These are phyloP conservation scores for Catharus ustulatus DNA, from an alignment of 2,797 vertebrate species.

Conservation along the genomic window DNA sequence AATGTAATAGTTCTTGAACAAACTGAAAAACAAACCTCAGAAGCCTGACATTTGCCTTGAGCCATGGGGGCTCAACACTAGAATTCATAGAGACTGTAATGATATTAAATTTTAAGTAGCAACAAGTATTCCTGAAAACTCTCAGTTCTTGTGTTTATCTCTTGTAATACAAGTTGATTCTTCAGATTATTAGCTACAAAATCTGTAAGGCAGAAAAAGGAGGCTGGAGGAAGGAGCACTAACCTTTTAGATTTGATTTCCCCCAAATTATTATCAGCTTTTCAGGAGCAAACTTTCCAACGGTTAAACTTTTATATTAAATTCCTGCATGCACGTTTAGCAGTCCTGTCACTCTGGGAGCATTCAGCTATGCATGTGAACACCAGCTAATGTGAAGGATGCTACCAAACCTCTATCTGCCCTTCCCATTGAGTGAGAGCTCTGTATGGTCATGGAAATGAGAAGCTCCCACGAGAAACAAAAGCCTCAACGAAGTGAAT, in stretches of 20 bases:
- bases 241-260: not conserved
- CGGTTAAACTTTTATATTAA: not conserved
- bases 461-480: not conserved
- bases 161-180: not conserved
- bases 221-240: not conserved
- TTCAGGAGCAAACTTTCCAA: conserved; percentile 11
- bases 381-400: not conserved
- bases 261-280: not conserved
- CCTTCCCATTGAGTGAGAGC: not conserved
- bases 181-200: not conserved
- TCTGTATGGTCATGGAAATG: accelerated
- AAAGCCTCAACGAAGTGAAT: not conserved
- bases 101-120: not conserved
- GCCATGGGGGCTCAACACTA: not conserved
- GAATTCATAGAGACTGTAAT: not conserved
- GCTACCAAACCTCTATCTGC: not conserved
- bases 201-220: not conserved
- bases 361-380: conserved; percentile 10
- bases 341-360: not conserved
- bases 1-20: not conserved
- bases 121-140: not conserved
- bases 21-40: not conserved
- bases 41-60: not conserved
- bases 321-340: not conserved
- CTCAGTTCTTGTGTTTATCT: not conserved